Evolutionary conservation across 2,888 invertebrate species (phyloP), one percentile per base, ranked within the genome.

Genomic region (Ormyrus nitidulus): DNA sequence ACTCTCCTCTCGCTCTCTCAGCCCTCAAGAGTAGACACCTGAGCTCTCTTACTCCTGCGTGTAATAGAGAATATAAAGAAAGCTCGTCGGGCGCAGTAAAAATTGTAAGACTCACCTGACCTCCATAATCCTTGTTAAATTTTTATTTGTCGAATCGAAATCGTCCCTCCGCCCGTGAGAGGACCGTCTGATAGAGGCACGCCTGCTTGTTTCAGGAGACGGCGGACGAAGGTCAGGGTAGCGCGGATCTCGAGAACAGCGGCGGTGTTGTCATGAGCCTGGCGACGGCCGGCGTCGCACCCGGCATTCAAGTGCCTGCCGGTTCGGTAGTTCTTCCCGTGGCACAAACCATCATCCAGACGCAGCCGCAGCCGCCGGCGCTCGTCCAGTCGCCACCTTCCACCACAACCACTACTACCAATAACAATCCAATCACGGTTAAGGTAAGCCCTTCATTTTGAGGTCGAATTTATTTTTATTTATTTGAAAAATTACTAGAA

Each of bases 151-250:
- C 64, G 77, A 83, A 56, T 68, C 81, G 79, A 77, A 71, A 78
- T 82, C 80, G 83, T 82, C 83, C 82, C 85, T 83, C 81, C 83
- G 74, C 61, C 84, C 83, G 81, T 83, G 86, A 87, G 87, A 87
- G 89, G 86, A 86, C 89, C 87, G 88, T 89, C 90, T 90, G 90
- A 90, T 90, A 90, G 89, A 90, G 90, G 88, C 88, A 84, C 86
- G 85, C 83, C 84, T 49, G 65, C n/a, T 82, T 82, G 79, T 82
- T 90, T 86, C 89, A 90, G 69, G 96, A 96, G 92, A 97, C 97
- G 83, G 97, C 97, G 69, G 97, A 97, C 89, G 97, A 97, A 91
- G 96, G 93, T 84, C 93, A 93, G 88, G 91, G 92, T 83, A 91
- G 91, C 81, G 87, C 90, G 83, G 92, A 91, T 84, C 84, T 90